Conservation (phyloP, 2,113 vertebrate genomes). For the Opisthocomus hoazin region DNA sequence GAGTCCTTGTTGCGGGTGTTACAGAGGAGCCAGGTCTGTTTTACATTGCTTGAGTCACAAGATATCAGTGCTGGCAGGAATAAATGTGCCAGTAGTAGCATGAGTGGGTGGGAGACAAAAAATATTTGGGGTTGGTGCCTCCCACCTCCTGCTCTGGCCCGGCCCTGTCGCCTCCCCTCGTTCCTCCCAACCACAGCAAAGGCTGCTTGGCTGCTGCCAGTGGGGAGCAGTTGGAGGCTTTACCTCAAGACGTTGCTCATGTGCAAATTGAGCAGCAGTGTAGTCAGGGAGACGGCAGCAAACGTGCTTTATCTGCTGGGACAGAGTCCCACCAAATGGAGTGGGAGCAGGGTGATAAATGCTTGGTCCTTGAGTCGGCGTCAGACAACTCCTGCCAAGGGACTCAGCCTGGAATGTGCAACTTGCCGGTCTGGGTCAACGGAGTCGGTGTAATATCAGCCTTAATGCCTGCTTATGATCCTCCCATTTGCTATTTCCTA, state of each 20-base stretch:
- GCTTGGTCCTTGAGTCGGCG: background rate
- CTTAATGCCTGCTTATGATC: background rate
- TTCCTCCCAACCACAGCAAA: background rate
- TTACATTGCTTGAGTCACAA: background rate
- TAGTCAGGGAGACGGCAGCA: background rate
- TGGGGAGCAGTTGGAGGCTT: background rate
- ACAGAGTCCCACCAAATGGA: background rate
- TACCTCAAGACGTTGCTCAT: background rate
- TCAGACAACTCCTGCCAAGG: background rate
- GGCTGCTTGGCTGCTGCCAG: background rate
- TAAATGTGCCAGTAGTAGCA: background rate
- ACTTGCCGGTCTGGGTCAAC: background rate
- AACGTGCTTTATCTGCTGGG: background rate
- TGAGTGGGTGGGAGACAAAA: background rate
- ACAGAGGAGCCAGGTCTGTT: background rate
- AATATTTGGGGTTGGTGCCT: background rate
- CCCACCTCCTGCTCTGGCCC: background rate
- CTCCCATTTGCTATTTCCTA: background rate
- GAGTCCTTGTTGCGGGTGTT: background rate
- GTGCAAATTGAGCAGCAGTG: background rate
- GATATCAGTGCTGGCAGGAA: background rate
- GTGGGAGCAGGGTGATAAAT: background rate
- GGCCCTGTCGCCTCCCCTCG: accelerated
- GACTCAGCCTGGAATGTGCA: background rate
- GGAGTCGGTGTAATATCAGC: background rate